Evolutionary conservation across 2,113 vertebrate genomes (phyloP).

Genomic region (Crotalus horridus): DNA sequence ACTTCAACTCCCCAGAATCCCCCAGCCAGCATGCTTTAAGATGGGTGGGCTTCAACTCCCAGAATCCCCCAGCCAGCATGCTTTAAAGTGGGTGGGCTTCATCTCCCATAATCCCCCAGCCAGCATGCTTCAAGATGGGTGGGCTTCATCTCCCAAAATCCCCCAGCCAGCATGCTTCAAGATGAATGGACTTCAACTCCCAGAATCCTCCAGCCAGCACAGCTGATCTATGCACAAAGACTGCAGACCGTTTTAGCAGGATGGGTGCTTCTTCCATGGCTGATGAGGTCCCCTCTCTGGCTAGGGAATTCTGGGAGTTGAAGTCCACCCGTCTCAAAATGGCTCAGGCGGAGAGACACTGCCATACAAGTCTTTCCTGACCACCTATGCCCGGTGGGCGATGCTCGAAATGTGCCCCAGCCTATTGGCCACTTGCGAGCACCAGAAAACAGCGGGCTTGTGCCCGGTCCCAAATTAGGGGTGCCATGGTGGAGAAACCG

Average conservation of each 20-base stretch:
- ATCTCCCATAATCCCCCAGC: no score
- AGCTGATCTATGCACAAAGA: background rate
- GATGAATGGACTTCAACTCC: background rate
- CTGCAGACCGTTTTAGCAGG: background rate
- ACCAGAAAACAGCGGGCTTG: background rate
- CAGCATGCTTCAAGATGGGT: no score
- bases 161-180: no score
- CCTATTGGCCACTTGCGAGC: no score
- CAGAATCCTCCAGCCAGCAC: background rate
- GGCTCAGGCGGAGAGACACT: background rate
- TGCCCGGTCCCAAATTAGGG: background rate
- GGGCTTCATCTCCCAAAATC: no score
- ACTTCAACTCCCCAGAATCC: background rate
- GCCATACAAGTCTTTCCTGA: no score
- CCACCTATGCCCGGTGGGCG: background rate
- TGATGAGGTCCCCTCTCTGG: background rate
- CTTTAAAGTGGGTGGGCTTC: no score
- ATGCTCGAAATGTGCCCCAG: background rate
- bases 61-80: no score
- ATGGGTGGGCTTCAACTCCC: no score
- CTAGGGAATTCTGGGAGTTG: background rate
- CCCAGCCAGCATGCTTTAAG: no score
- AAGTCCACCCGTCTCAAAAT: background rate
- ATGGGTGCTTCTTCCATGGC: no score
- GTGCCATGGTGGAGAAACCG: rapidly evolving